A percentile compares a stretch with the other conserved stretches of the same genome.
These are phyloP conservation scores for Gila robusta DNA, from an alignment of 2,797 vertebrate species.

Conservation along the genomic window DNA sequence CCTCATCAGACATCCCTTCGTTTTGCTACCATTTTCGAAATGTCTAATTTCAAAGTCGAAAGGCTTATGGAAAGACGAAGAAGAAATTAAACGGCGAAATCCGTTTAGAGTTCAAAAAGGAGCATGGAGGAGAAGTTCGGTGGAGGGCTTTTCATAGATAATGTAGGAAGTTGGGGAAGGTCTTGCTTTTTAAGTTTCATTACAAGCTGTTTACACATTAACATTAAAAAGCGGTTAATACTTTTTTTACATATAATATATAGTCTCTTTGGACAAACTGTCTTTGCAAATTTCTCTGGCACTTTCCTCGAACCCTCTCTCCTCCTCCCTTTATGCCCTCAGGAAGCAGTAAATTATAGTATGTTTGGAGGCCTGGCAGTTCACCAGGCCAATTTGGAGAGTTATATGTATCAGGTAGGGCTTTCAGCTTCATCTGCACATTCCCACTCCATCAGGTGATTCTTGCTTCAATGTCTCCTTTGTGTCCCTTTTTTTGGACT, in stretches of 20 bases:
- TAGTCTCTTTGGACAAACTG: not conserved
- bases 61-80: slow-evolving; percentile 64
- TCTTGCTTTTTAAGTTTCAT: not conserved
- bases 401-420: slow-evolving; percentile 53
- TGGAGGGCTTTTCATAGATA: slow-evolving; percentile 51
- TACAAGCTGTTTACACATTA: not conserved
- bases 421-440: slow-evolving; percentile 53
- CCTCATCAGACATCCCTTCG: slow-evolving; percentile 70
- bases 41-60: slow-evolving; percentile 73
- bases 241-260: not conserved
- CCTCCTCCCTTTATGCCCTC: slow-evolving; percentile 35
- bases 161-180: not conserved
- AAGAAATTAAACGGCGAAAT: slow-evolving; percentile 58
- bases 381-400: slow-evolving; percentile 49
- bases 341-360: slow-evolving; percentile 60
- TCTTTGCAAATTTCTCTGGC: slow-evolving; percentile 17
- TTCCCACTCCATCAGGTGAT: slow-evolving; percentile 45
- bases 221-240: not conserved
- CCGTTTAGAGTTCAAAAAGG: slow-evolving; percentile 72
- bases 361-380: slow-evolving; percentile 47
- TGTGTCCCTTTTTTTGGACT: slow-evolving; percentile 32
- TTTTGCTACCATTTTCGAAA: slow-evolving; percentile 79
- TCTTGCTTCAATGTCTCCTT: slow-evolving; percentile 41
- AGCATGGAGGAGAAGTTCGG: slow-evolving; percentile 76
- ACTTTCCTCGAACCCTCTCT: slow-evolving; percentile 7